phyloP scores from a whole-genome alignment of 2,113 vertebrate genomes.

The Oceanites oceanicus region DNA sequence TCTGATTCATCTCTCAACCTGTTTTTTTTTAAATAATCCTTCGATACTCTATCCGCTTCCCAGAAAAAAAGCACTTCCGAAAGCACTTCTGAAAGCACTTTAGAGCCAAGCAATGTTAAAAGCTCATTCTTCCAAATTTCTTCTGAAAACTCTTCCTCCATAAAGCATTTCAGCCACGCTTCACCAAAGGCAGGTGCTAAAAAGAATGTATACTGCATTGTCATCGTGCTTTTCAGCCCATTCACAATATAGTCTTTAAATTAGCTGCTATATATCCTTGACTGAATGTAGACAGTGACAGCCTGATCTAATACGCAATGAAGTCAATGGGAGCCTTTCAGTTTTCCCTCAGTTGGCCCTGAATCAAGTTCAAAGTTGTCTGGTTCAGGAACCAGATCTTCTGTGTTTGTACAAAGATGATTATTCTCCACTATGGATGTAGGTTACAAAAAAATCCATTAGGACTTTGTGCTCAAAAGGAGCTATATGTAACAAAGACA shows the following conservation, averaged over 20 bases:
- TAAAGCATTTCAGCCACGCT: background rate
- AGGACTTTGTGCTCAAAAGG: conserved; percentile 27
- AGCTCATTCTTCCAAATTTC: background rate
- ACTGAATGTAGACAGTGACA: conserved; percentile 3
- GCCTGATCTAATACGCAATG: background rate
- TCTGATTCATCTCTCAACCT: background rate
- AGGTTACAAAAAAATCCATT: conserved; percentile 53
- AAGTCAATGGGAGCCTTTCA: conserved; percentile 25
- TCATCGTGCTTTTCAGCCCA: background rate
- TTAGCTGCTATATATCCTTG: background rate
- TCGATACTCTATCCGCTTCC: fast-evolving
- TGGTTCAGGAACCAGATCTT: conserved; percentile 5
- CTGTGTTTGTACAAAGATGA: background rate
- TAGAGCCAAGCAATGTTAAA: background rate
- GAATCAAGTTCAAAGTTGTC: conserved; percentile 27
- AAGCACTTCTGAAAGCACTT: background rate
- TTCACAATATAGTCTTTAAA: background rate
- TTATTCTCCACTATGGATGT: conserved; percentile 13
- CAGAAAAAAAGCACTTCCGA: background rate
- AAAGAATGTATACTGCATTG: background rate
- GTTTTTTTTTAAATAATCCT: background rate
- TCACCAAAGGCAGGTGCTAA: background rate
- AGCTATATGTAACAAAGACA: conserved; percentile 41
- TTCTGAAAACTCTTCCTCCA: background rate
- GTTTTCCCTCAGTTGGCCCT: background rate